These are phyloP conservation scores for Parotia lawesii DNA, from an alignment of 2,113 vertebrate genomes.

Conservation along the genomic window DNA sequence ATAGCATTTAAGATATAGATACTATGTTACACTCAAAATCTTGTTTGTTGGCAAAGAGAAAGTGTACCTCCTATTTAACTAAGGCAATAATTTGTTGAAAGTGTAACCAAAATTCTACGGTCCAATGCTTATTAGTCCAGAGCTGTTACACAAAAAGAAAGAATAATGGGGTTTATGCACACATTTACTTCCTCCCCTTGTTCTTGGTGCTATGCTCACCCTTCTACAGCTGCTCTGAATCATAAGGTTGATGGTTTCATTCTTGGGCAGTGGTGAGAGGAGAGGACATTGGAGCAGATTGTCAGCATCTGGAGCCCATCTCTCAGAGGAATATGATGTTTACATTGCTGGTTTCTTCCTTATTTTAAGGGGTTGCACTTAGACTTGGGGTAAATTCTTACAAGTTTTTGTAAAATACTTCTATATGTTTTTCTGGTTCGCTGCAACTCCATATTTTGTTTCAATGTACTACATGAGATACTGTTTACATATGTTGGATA, in stretches of 20 bases:
- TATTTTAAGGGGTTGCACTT: neutral
- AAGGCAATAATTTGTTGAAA: neutral
- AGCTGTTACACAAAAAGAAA: neutral
- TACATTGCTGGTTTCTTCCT: neutral
- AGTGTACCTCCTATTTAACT: neutral
- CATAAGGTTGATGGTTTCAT: neutral
- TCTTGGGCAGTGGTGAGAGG: neutral
- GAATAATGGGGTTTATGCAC: neutral
- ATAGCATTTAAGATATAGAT: neutral
- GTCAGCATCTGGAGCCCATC: neutral
- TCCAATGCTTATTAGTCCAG: neutral
- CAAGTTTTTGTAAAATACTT: neutral
- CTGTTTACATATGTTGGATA: neutral
- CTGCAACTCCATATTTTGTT: neutral
- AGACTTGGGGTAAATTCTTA: neutral
- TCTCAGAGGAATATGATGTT: neutral
- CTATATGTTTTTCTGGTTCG: neutral
- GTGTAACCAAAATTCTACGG: neutral
- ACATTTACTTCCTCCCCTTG: neutral
- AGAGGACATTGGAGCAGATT: neutral
- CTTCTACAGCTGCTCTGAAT: neutral
- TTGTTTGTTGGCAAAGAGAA: neutral
- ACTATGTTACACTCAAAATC: neutral
- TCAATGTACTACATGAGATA: neutral
- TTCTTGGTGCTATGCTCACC: neutral